These are phyloP conservation scores for Aptenodytes patagonicus DNA, from an alignment of 2,113 vertebrate genomes.

Conservation along the genomic window DNA sequence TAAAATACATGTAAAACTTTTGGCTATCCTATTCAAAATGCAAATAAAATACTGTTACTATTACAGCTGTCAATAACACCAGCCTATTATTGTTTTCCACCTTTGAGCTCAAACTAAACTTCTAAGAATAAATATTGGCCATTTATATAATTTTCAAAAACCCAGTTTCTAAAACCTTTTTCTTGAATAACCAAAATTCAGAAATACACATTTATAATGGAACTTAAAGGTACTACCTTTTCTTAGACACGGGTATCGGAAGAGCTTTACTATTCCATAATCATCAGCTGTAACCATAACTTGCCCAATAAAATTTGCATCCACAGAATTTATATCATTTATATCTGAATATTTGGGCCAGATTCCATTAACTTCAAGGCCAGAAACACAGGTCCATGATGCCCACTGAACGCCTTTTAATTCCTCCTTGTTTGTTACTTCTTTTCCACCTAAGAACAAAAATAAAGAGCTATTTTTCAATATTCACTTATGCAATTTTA, in stretches of 20 bases:
- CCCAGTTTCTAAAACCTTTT: not conserved
- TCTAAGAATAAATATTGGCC: not conserved
- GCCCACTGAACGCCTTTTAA: slow-evolving; percentile 92
- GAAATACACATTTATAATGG: not conserved
- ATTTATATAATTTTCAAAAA: not conserved
- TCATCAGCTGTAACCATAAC: slow-evolving; percentile 96
- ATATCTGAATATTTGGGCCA: slow-evolving; percentile 96
- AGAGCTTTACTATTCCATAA: slow-evolving; percentile 94
- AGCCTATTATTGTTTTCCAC: not conserved
- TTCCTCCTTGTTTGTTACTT: slow-evolving; percentile 92
- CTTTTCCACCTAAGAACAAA: slow-evolving; percentile 89
- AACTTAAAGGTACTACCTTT: slow-evolving; percentile 81
- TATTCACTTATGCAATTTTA: not conserved
- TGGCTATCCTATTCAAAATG: not conserved
- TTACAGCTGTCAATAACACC: not conserved
- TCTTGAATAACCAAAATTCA: not conserved
- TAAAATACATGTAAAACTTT: not conserved
- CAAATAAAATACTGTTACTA: not conserved
- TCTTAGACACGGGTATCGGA: slow-evolving; percentile 93
- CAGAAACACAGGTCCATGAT: slow-evolving; percentile 94
- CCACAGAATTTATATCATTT: slow-evolving; percentile 96
- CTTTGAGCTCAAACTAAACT: not conserved
- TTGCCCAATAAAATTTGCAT: slow-evolving; percentile 94
- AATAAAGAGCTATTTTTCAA: slow-evolving; percentile 28
- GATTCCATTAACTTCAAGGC: slow-evolving; percentile 94